phyloP scores from a whole-genome alignment of 2,888 invertebrate genomes.

The Sisyra terminalis region DNA sequence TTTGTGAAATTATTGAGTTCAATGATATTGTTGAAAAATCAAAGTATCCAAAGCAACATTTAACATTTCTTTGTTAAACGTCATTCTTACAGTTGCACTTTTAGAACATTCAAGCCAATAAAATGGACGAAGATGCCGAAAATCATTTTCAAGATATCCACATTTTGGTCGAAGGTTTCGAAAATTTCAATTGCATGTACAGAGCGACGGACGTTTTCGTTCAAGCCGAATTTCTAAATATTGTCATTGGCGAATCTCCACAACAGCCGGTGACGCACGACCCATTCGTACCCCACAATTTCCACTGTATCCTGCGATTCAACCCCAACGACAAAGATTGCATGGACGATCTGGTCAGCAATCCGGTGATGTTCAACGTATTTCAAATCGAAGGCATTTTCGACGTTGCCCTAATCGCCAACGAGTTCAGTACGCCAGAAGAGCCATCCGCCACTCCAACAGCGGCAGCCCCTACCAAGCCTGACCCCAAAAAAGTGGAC shows the following conservation, averaged over 20 bases:
- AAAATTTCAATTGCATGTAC: slow-evolving; percentile 1
- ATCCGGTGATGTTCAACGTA: slow-evolving; percentile 6
- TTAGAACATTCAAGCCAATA: no score
- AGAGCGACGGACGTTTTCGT: slow-evolving; percentile 4
- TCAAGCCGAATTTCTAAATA: slow-evolving; percentile 7
- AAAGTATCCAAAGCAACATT: no score
- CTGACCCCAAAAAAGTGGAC: background rate
- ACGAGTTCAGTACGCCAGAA: background rate
- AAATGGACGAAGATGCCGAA: no score
- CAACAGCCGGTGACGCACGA: slow-evolving; percentile 4
- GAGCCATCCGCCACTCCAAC: background rate
- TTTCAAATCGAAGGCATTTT: slow-evolving; percentile 6
- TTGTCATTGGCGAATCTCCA: slow-evolving; percentile 6
- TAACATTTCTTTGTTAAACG: no score
- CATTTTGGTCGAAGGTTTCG: slow-evolving; percentile 1
- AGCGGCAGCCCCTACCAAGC: background rate
- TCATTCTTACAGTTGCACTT: no score
- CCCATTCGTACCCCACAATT: background rate
- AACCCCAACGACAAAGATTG: background rate
- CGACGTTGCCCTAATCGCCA: background rate
- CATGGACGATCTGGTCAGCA: slow-evolving; percentile 4
- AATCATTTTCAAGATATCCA: background rate
- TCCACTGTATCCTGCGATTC: slow-evolving; percentile 4
- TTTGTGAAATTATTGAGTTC: no score
- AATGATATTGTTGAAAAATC: no score